Evolutionary conservation across 2,888 invertebrate genomes (phyloP).

Genomic region (Neoscelio sp.): DNA sequence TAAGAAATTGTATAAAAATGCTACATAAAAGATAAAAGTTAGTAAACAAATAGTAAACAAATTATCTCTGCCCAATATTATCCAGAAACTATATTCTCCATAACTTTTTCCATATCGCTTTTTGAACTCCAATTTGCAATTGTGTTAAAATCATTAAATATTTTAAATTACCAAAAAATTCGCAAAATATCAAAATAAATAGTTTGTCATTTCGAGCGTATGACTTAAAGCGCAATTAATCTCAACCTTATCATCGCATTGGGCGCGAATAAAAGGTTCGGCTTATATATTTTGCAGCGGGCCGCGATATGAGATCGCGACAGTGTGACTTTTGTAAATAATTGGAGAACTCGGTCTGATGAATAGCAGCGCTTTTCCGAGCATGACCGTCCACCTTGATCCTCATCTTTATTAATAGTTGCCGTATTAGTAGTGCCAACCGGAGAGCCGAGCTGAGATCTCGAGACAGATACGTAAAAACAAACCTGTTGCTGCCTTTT

Average conservation of each 20-base stretch:
- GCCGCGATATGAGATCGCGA: slow-evolving; percentile 57
- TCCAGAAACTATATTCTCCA: too few relatives aligned
- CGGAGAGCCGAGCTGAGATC: slow-evolving; percentile 52
- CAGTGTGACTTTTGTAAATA: slow-evolving; percentile 62
- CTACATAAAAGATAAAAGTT: too few relatives aligned
- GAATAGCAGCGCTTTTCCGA: slow-evolving; percentile 67
- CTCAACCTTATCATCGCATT: slow-evolving; percentile 55
- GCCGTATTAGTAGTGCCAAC: slow-evolving; percentile 65
- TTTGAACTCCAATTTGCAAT: too few relatives aligned
- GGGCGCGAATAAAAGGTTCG: slow-evolving; percentile 56
- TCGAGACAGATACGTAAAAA: slow-evolving; percentile 65
- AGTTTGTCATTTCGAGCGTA: background rate
- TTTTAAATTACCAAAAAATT: too few relatives aligned
- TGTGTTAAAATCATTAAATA: too few relatives aligned
- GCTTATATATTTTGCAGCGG: slow-evolving; percentile 39
- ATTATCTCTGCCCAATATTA: too few relatives aligned
- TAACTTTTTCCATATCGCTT: too few relatives aligned
- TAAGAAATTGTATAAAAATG: too few relatives aligned
- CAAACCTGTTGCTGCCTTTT: slow-evolving; percentile 65
- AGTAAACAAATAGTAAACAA: too few relatives aligned
- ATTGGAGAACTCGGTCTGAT: slow-evolving; percentile 66
- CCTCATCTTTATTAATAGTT: slow-evolving; percentile 68
- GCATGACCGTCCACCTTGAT: slow-evolving; percentile 65
- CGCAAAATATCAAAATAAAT: slow-evolving; percentile 27
- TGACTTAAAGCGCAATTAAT: slow-evolving; percentile 57